Conservation (phyloP, 2,113 vertebrate species). For the Ceyx cyanopectus region DNA sequence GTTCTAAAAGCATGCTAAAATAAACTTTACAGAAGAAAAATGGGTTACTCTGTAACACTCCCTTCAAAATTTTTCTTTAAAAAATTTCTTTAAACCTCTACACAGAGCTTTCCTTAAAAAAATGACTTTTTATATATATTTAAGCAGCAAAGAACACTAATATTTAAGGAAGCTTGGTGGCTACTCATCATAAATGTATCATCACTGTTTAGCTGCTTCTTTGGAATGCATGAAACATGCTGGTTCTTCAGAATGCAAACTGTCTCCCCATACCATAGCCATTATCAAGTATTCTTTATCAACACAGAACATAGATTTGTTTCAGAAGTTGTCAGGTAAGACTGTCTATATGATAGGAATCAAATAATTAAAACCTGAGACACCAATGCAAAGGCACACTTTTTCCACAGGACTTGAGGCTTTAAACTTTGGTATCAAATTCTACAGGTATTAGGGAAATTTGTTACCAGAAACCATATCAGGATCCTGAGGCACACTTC, state of each 20-base stretch:
- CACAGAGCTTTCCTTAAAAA: not conserved
- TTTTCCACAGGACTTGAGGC: not conserved
- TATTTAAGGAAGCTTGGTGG: not conserved
- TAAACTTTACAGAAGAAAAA: not conserved
- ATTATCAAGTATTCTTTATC: not conserved
- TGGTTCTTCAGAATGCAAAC: not conserved
- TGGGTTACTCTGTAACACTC: not conserved
- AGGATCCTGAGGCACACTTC: not conserved
- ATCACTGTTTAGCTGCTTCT: not conserved
- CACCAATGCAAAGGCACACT: not conserved
- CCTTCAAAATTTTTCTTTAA: not conserved
- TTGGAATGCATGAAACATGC: not conserved
- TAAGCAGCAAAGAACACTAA: not conserved
- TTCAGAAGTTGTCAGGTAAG: not conserved
- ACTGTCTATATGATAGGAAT: accelerated
- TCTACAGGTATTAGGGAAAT: not conserved
- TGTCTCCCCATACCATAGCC: not conserved
- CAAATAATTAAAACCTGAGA: accelerated
- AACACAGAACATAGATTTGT: not conserved
- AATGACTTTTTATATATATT: not conserved
- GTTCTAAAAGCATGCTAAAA: not conserved
- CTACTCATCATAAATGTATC: not conserved
- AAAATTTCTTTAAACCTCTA: not conserved
- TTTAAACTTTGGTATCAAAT: not conserved
- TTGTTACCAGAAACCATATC: not conserved